phyloP scores from a whole-genome alignment of 1,140 invertebrate genomes.

The Lanistes nyassanus region DNA sequence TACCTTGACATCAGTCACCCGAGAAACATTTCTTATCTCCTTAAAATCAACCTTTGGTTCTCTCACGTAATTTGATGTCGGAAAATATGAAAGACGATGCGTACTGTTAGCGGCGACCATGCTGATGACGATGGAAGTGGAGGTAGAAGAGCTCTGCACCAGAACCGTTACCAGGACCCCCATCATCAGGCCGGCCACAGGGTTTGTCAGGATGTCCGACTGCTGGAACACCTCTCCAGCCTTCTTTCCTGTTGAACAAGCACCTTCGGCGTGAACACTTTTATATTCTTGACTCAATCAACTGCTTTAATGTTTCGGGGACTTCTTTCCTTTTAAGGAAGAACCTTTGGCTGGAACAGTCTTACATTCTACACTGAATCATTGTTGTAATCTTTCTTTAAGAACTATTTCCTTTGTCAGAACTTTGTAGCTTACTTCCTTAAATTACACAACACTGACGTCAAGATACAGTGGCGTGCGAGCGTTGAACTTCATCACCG shows the following conservation, averaged over 20 bases:
- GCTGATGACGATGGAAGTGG: slow-evolving; percentile 73
- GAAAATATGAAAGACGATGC: slow-evolving; percentile 24
- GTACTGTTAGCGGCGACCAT: slow-evolving; percentile 73
- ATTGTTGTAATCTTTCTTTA: background rate
- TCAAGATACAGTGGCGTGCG: too few species aligned
- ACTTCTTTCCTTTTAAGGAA: slow-evolving; percentile 4
- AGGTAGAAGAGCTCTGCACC: slow-evolving; percentile 74
- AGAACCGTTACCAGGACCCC: slow-evolving; percentile 74
- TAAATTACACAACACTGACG: too few species aligned
- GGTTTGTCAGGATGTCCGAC: slow-evolving; percentile 73
- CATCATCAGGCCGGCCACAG: slow-evolving; percentile 75
- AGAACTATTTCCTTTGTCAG: background rate
- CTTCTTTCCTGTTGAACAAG: slow-evolving; percentile 30
- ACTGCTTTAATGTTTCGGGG: background rate
- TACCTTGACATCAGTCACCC: too few species aligned
- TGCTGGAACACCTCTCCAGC: slow-evolving; percentile 36
- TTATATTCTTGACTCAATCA: slow-evolving; percentile 5
- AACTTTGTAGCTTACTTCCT: background rate
- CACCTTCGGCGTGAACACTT: background rate
- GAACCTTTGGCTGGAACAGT: background rate
- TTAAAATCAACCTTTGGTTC: too few species aligned
- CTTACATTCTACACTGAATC: too few species aligned
- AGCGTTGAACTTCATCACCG: too few species aligned
- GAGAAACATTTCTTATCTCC: too few species aligned
- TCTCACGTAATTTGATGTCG: too few species aligned